Conservation (phyloP, 1,140 invertebrate genomes). For the Conopomorpha cramerella region DNA sequence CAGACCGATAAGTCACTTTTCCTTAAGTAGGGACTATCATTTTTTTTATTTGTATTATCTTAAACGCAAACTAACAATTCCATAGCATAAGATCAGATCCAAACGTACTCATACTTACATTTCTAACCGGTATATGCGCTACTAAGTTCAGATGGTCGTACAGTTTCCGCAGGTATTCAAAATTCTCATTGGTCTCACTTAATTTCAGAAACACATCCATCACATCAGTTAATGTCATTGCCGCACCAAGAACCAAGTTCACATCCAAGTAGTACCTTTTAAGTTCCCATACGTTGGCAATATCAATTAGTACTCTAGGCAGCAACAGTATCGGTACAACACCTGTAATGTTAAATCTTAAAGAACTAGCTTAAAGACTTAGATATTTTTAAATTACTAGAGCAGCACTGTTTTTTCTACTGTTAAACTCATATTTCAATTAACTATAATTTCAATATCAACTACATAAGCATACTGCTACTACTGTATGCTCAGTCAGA, state of each 20-base stretch:
- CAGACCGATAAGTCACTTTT: constrained; percentile 1
- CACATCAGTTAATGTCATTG: constrained; percentile 64
- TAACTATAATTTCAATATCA: not conserved
- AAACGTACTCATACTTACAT: constrained; percentile 54
- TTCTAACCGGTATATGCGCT: constrained; percentile 70
- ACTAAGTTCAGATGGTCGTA: constrained; percentile 69
- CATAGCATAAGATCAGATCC: not conserved
- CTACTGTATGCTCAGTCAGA: no score
- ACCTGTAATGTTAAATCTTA: constrained; percentile 17
- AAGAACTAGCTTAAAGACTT: not conserved
- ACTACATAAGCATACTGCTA: no score
- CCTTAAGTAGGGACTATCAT: not conserved
- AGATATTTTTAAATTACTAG: no score
- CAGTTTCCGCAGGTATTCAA: constrained; percentile 60
- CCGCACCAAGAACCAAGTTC: constrained; percentile 66
- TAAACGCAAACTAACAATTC: not conserved
- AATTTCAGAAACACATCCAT: constrained; percentile 62
- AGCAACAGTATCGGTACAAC: constrained; percentile 23
- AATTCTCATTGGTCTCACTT: constrained; percentile 34
- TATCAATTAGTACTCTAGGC: constrained; percentile 68
- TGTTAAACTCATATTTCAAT: no score
- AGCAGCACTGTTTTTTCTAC: no score
- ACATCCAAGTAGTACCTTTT: constrained; percentile 67
- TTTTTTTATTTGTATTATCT: not conserved
- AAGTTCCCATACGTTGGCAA: constrained; percentile 62